These are phyloP conservation scores for Psittacus erithacus DNA, from an alignment of 2,113 vertebrate species.

Conservation along the genomic window DNA sequence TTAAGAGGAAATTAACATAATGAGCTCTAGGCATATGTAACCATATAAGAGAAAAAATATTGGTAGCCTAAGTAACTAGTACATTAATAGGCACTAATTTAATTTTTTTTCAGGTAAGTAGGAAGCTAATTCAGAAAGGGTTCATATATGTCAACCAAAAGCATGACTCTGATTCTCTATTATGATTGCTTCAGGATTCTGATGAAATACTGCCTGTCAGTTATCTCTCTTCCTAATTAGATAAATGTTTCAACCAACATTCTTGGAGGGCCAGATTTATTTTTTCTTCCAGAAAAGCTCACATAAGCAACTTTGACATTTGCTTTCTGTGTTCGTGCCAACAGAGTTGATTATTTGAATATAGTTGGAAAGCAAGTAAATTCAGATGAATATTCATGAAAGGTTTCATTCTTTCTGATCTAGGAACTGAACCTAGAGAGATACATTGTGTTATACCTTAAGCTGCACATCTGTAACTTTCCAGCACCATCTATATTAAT, in stretches of 20 bases:
- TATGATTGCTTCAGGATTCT: background rate
- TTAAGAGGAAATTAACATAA: background rate
- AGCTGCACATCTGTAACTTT: background rate
- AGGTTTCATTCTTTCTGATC: background rate
- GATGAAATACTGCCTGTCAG: background rate
- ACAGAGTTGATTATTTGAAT: constrained; percentile 1
- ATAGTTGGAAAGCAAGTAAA: constrained; percentile 2
- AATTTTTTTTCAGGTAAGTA: background rate
- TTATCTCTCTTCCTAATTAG: background rate
- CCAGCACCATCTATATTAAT: background rate
- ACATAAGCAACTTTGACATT: background rate
- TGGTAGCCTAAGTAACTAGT: background rate
- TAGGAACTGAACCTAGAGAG: background rate
- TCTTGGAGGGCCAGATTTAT: background rate
- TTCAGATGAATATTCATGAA: background rate
- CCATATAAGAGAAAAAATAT: background rate
- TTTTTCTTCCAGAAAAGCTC: background rate
- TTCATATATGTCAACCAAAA: background rate
- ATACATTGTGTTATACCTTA: background rate
- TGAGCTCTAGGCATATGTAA: background rate
- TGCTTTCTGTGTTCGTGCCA: background rate
- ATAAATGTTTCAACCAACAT: background rate
- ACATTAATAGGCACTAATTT: background rate
- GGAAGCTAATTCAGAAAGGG: background rate
- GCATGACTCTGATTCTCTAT: background rate